Conservation (phyloP, 2,888 invertebrate genomes). For the Boloria selene region DNA sequence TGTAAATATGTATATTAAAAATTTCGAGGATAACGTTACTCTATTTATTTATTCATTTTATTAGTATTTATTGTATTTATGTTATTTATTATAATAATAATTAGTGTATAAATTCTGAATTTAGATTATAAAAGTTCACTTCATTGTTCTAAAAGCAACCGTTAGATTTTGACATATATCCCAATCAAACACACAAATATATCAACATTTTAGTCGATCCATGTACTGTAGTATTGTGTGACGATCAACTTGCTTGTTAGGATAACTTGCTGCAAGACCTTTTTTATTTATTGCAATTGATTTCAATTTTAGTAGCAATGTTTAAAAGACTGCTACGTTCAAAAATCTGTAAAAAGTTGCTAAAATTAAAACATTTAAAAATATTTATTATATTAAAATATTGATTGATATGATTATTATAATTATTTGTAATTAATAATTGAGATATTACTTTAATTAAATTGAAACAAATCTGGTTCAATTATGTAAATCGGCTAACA, state of each 20-base stretch:
- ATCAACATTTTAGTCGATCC: background rate
- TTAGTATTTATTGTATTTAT: no score
- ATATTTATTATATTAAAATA: background rate
- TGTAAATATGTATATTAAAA: no score
- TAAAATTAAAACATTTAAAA: background rate
- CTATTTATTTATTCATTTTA: no score
- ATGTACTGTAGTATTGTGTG: background rate
- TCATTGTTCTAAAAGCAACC: background rate
- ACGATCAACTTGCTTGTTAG: background rate
- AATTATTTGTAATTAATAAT: background rate
- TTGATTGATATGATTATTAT: background rate
- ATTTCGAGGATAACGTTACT: no score
- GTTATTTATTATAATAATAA: no score
- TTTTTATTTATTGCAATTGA: background rate
- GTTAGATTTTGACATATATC: background rate
- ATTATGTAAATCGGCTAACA: slow-evolving; percentile 27
- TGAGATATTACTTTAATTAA: slow-evolving; percentile 1
- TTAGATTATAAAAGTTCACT: no score
- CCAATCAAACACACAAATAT: background rate
- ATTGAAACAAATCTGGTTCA: slow-evolving; percentile 17
- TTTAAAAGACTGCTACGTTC: background rate
- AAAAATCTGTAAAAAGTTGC: background rate
- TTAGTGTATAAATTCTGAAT: no score
- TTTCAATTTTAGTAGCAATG: background rate
- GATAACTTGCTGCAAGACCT: background rate